These are phyloP conservation scores for Saccopteryx bilineata DNA, from an alignment of 2,113 vertebrate genomes.

Conservation along the genomic window DNA sequence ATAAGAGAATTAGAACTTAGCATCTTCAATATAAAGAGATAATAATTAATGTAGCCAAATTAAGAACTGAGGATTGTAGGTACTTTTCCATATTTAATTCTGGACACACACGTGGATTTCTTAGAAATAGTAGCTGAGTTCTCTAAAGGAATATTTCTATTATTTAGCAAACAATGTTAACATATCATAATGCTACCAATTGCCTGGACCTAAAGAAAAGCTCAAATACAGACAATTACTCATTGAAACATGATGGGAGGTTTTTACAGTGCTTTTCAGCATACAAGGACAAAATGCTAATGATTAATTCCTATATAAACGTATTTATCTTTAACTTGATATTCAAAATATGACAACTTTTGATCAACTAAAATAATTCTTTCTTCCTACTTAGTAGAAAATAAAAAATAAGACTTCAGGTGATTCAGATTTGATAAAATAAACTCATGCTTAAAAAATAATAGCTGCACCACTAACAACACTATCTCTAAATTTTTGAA, in stretches of 20 bases:
- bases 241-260: neutral
- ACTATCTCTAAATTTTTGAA: conserved; percentile 51
- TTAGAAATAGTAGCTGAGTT: neutral
- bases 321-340: conserved; percentile 68
- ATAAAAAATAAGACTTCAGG: conserved; percentile 50
- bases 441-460: neutral
- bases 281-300: conserved; percentile 31
- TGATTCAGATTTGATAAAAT: conserved; percentile 55
- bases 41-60: conserved; percentile 8
- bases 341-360: conserved; percentile 27
- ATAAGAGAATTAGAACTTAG: conserved; percentile 40
- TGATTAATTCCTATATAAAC: conserved; percentile 32
- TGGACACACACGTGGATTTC: neutral
- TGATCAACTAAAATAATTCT: conserved; percentile 42
- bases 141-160: conserved; percentile 19
- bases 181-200: conserved; percentile 2
- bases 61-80: neutral
- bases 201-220: conserved; percentile 35
- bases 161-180: neutral
- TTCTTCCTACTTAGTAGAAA: conserved; percentile 39
- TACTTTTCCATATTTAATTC: neutral
- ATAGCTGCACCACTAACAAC: neutral
- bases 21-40: conserved; percentile 42
- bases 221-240: neutral
- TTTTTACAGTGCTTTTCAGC: conserved; percentile 50